These are phyloP conservation scores for Strongylocentrotus purpuratus DNA, from an alignment of 35 echinoderm and acorn worm genomes.

Conservation along the genomic window DNA sequence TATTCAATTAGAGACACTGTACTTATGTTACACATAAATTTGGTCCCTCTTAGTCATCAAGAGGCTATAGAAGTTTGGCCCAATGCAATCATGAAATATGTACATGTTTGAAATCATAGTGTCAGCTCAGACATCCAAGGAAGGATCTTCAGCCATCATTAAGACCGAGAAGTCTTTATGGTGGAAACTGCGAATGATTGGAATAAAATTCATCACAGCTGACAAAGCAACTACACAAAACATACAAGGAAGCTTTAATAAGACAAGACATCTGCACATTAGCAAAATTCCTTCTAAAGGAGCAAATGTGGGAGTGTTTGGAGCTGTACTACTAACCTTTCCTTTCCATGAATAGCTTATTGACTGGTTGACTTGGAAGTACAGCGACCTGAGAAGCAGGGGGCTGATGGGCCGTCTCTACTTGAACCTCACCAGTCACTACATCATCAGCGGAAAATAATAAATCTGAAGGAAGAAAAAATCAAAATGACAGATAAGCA, in stretches of 20 bases:
- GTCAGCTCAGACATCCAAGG: conserved; percentile 54
- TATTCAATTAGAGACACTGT: too few species aligned
- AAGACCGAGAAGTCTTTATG: conserved; percentile 33
- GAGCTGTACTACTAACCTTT: conserved; percentile 60
- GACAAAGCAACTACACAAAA: neutral
- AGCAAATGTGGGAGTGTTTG: too few species aligned
- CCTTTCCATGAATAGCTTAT: conserved; percentile 85
- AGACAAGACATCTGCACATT: too few species aligned
- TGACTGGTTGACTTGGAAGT: conserved; percentile 90
- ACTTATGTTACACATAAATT: too few species aligned
- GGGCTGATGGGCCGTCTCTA: conserved; percentile 55
- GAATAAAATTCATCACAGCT: conserved; percentile 44
- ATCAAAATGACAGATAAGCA: neutral
- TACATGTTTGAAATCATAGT: neutral
- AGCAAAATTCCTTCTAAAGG: too few species aligned
- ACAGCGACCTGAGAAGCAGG: conserved; percentile 72
- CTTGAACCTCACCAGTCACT: conserved; percentile 72
- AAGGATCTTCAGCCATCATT: conserved; percentile 50
- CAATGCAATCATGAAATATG: neutral
- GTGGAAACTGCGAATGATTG: conserved; percentile 44
- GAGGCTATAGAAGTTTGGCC: neutral
- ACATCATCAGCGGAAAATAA: conserved; percentile 89
- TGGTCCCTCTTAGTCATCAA: too few species aligned
- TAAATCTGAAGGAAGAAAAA: conserved; percentile 56
- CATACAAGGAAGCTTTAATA: too few species aligned